Evolutionary conservation across 1,140 invertebrate genomes (phyloP), one percentile per base, ranked within the genome.

Genomic region (Plodia interpunctella): DNA sequence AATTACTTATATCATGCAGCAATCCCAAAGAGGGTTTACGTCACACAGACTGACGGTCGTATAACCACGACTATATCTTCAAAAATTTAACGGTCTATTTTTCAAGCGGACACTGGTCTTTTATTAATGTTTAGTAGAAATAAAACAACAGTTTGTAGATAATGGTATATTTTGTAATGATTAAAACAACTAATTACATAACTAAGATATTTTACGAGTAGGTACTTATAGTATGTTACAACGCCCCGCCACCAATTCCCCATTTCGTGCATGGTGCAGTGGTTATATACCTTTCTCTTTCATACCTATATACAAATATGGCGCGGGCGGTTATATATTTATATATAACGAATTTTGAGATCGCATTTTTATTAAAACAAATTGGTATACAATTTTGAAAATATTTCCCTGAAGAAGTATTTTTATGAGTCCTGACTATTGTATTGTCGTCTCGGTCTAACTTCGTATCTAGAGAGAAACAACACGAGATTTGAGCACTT

Each of bases 121-220:
- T 5, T 28, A 5, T 5, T 28, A 28, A 3, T 28, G 3, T 28
- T 3, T 28, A n/a, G 28, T 2, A 15, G 21, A 18, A 61, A 66
- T 62, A 60, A 65, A 67, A 65, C 50, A 18, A 21, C 54, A 50
- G 51, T 21, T 60, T 70, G 65, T 61, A 76, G 73, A 77, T 83
- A 80, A 78, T 78, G 57, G 71, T 85, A 75, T 85, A 87, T 88
- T 88, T 77, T 44, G 59, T 83, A 77, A 80, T 88, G 83, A 85
- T 87, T 81, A 76, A 85, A 87, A 87, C 85, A 88, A 83, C 83
- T 88, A 86, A 65, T 75, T 60, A 70, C 66, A 70, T 76, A 21
- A 71, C 70, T 72, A 77, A 65, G 60, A 55, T 69, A 74, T 52
- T 66, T 57, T 68, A 59, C 63, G 66, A 65, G 6, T 25, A n/a